phyloP scores from a whole-genome alignment of 2,797 vertebrate species.

The Clarias fuscus region DNA sequence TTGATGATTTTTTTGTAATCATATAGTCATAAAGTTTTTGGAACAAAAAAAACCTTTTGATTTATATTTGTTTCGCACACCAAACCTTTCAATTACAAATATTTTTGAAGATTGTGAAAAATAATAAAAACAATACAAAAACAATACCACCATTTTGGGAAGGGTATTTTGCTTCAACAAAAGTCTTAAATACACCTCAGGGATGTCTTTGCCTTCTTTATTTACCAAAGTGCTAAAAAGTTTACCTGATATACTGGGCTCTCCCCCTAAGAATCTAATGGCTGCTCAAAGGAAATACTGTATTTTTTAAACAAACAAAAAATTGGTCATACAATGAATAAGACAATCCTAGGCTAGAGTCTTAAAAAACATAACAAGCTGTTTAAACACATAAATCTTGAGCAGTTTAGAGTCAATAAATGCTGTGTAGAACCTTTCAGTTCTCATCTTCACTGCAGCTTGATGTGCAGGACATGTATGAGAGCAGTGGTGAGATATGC shows the following conservation, averaged over 20 bases:
- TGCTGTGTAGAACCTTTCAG: not conserved
- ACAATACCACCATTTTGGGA: too few relatives aligned
- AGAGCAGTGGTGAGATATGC: too few relatives aligned
- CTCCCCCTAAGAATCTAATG: not conserved
- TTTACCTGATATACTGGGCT: not conserved
- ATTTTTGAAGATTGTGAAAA: too few relatives aligned
- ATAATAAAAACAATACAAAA: too few relatives aligned
- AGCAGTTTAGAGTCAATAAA: not conserved
- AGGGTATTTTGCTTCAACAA: not conserved
- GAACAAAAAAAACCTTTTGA: too few relatives aligned
- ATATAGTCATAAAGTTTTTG: too few relatives aligned
- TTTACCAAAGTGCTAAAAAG: not conserved
- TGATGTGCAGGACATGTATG: too few relatives aligned
- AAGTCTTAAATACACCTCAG: not conserved
- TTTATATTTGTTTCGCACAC: too few relatives aligned
- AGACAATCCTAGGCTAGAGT: constrained; percentile 29
- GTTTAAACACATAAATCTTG: constrained; percentile 11
- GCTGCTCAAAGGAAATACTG: not conserved
- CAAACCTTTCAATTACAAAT: too few relatives aligned
- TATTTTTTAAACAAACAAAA: not conserved
- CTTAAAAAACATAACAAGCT: not conserved
- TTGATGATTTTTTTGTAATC: too few relatives aligned
- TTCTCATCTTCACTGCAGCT: not conserved
- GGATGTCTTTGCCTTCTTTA: not conserved
- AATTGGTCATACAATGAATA: constrained; percentile 44